Conservation (phyloP, 1,140 invertebrate genomes). For the Heliconius melpomene region DNA sequence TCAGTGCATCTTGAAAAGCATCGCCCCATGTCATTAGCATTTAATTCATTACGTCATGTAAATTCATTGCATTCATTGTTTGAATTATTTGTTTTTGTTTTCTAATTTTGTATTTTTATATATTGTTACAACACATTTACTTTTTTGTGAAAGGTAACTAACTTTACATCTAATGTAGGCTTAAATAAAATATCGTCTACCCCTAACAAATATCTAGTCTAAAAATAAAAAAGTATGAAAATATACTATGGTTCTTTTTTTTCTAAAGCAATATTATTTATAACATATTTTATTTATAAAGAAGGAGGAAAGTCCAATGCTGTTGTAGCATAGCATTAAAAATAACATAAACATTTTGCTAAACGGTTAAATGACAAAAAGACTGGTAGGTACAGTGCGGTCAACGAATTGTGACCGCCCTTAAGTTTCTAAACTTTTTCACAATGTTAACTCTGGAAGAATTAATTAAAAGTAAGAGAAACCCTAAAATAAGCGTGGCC, state of each 20-base stretch:
- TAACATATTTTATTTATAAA: background rate
- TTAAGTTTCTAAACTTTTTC: too few relatives aligned
- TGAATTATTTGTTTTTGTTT: slow-evolving; percentile 3
- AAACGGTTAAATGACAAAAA: background rate
- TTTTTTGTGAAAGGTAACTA: background rate
- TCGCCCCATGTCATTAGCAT: background rate
- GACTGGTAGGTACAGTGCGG: too few relatives aligned
- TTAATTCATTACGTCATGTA: background rate
- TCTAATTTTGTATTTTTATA: background rate
- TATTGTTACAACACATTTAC: background rate
- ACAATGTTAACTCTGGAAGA: too few relatives aligned
- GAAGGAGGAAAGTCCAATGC: background rate
- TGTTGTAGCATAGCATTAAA: background rate
- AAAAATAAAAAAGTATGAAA: background rate
- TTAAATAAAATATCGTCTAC: background rate
- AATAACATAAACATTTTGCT: background rate
- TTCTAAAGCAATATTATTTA: background rate
- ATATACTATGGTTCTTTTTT: background rate
- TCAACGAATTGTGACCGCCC: too few relatives aligned
- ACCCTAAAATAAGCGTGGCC: too few relatives aligned
- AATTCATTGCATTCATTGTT: background rate
- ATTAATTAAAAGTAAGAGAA: too few relatives aligned
- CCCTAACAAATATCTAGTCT: background rate
- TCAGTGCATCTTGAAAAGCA: background rate
- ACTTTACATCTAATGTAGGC: background rate